Percentiles rank a stretch among this genome's conserved stretches.
phyloP scores from a whole-genome alignment of 2,113 vertebrate species.

The Machaerirhynchus nigripectus region DNA sequence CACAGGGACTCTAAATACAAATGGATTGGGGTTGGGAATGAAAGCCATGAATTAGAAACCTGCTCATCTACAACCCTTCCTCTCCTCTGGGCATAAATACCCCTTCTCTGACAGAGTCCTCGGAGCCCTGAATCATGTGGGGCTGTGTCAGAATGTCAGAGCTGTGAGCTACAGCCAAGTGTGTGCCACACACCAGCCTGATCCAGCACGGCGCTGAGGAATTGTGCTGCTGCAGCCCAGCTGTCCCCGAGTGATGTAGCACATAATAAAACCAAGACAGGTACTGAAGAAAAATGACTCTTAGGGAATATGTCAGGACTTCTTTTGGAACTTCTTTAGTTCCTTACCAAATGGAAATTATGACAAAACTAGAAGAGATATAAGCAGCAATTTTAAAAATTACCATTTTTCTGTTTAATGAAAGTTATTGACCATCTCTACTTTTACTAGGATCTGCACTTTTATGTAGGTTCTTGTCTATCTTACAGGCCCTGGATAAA shows the following conservation, averaged over 20 bases:
- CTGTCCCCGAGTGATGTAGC: neutral
- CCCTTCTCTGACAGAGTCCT: neutral
- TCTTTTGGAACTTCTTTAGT: neutral
- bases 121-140: neutral
- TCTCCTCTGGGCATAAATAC: neutral
- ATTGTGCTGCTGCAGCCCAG: neutral
- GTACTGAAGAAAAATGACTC: neutral
- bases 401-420: neutral
- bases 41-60: neutral
- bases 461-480: neutral
- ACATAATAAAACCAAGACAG: neutral
- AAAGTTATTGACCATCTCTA: neutral
- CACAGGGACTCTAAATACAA: neutral
- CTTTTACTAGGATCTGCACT: neutral
- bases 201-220: accelerated
- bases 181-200: neutral
- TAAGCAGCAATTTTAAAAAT: neutral
- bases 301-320: neutral
- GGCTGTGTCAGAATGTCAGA: neutral
- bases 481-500: neutral
- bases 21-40: neutral
- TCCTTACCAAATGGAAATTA: neutral
- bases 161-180: neutral
- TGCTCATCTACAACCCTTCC: neutral
- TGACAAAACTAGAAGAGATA: neutral